Evolutionary conservation across 1,140 invertebrate genomes (phyloP), one percentile per base, ranked within the genome.

Genomic region (Euura lappo): DNA sequence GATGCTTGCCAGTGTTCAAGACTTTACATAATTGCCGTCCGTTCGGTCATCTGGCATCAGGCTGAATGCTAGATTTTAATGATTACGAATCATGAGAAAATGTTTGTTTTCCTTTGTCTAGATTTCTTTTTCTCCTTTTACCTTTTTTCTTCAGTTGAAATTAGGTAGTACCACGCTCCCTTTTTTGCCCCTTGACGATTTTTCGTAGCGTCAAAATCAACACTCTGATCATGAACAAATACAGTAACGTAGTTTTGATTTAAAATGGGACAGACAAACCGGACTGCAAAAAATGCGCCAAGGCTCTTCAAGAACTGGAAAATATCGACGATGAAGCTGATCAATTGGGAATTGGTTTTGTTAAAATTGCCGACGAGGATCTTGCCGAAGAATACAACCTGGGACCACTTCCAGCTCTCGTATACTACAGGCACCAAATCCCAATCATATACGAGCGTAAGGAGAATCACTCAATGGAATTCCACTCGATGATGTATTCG

Each of bases 281-380:
- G 72, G 95, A 97, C 85, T 97, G 95, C 88, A 95, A 96, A 84
- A 96, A 96, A 88, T 97, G 95, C 83, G 92, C 94, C 45, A 96
- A 95, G 88, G 95, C 95, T 65, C 89, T 97, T 67, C 92, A 95
- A 88, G 95, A 97, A 88, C 85, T 98, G 84, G 97, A 98, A 86
- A 97, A 98, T 87, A 97, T 98, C 81, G 96, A 97, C 83, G 96
- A 97, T 82, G 96, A 98, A 87, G 96, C 96, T n/a, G 96, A 97
- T 88, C 95, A 97, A 83, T 89, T 98, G 73, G 96, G 95, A 67
- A 97, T 98, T 82, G 96, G 95, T 75, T 98, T 98, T 85, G 96
- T 98, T 43, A 98, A 98, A 87, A 97, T 98, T 81, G 93, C 96
- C 76, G 97, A 98, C 85, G 94, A 97, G 87, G 91, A 92, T 81